Evolutionary conservation across 2,113 vertebrate species (phyloP).

Genomic region (Forbesichthys agassizii): DNA sequence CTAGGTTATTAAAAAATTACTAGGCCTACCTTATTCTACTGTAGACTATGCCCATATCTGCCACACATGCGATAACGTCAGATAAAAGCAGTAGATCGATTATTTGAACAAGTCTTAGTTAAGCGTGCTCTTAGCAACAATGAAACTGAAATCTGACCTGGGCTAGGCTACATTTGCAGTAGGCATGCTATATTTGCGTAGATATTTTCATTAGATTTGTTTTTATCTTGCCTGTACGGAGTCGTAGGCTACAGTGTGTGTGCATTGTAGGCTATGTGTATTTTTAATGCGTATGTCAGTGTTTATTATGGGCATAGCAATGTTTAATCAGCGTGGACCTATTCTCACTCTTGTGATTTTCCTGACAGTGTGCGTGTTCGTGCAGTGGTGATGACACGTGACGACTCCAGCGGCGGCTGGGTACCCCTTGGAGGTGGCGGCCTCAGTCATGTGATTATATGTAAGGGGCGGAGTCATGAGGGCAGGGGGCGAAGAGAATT

Average conservation of each 20-base stretch:
- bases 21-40: neutral
- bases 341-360: slow-evolving; percentile 49
- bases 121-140: neutral
- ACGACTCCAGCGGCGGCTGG: slow-evolving; percentile 94
- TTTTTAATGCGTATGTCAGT: slow-evolving; percentile 12
- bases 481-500: slow-evolving; percentile 82
- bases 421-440: slow-evolving; percentile 89
- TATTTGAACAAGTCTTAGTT: slow-evolving; percentile 29
- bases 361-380: slow-evolving; percentile 86
- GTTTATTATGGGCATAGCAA: neutral
- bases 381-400: slow-evolving; percentile 93
- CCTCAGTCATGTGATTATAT: slow-evolving; percentile 90
- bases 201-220: no score
- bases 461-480: slow-evolving; percentile 83
- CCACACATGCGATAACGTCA: neutral
- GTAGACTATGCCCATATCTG: neutral
- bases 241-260: neutral
- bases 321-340: slow-evolving; percentile 36
- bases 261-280: neutral
- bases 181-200: neutral
- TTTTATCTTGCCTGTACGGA: no score
- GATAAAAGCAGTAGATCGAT: neutral
- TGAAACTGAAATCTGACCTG: slow-evolving; percentile 1
- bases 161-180: neutral
- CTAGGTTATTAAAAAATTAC: slow-evolving; percentile 13